Evolutionary conservation across 2,888 invertebrate species (phyloP).

Genomic region (Gymnosoma rotundatum): DNA sequence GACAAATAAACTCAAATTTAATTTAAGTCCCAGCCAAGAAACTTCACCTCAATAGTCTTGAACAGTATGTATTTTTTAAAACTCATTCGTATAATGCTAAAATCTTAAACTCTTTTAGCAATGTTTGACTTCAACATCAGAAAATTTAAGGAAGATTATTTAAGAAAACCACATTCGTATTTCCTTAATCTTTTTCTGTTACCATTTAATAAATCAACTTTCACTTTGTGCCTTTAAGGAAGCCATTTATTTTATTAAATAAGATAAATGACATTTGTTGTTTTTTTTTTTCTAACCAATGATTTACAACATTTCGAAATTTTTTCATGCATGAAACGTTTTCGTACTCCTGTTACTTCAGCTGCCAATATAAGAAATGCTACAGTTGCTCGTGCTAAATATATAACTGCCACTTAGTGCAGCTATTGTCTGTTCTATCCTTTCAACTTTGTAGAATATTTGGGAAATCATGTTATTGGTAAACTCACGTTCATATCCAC

Average conservation of each 20-base stretch:
- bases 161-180: background rate
- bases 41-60: too few species aligned
- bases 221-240: slow-evolving; percentile 10
- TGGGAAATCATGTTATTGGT: slow-evolving; percentile 47
- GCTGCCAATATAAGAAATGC: background rate
- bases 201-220: slow-evolving; percentile 12
- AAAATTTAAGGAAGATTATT: background rate
- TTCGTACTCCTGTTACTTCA: background rate
- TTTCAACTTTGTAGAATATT: slow-evolving; percentile 38
- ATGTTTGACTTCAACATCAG: too few species aligned
- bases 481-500: slow-evolving; percentile 21
- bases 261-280: slow-evolving; percentile 55
- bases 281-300: slow-evolving; percentile 31
- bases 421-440: slow-evolving; percentile 30
- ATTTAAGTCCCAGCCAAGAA: too few species aligned
- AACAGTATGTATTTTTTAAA: too few species aligned
- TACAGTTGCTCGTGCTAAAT: background rate
- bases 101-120: too few species aligned
- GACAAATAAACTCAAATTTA: too few species aligned
- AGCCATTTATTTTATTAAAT: slow-evolving; percentile 54
- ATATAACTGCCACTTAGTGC: background rate
- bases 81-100: too few species aligned
- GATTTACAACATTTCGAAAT: slow-evolving; percentile 55
- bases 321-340: slow-evolving; percentile 47
- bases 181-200: slow-evolving; percentile 17